Percentiles rank a stretch among this genome's conserved stretches.
These are phyloP conservation scores for Crossaster papposus DNA, from an alignment of 53 echinoderm and acorn worm species.

Conservation along the genomic window DNA sequence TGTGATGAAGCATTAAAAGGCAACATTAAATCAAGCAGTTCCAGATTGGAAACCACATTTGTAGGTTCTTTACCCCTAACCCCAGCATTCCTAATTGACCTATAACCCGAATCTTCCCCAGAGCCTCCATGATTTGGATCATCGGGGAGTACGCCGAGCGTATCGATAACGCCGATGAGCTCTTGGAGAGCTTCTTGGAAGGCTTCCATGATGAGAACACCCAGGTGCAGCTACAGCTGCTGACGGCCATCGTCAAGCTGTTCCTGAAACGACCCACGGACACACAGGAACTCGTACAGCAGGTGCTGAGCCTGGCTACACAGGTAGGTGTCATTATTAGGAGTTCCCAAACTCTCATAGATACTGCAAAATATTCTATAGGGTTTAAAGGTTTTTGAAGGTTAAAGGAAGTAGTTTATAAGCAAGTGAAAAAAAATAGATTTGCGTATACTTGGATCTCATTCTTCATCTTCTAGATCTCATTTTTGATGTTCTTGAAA, in stretches of 20 bases:
- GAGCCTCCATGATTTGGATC: conserved; percentile 99
- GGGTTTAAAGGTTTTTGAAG: not conserved
- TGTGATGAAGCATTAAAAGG: too few species aligned
- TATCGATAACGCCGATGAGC: conserved; percentile 96
- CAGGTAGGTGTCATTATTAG: conserved; percentile 63
- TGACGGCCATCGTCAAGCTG: conserved; percentile 95
- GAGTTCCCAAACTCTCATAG: not conserved
- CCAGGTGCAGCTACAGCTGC: conserved; percentile 95
- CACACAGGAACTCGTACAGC: conserved; percentile 95
- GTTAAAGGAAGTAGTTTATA: too few species aligned
- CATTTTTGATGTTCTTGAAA: too few species aligned
- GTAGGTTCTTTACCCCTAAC: too few species aligned
- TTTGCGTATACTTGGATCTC: too few species aligned
- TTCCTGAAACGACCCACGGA: conserved; percentile 94
- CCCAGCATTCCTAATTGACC: not conserved
- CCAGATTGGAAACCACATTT: too few species aligned
- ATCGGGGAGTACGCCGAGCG: conserved; percentile 97
- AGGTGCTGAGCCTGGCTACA: conserved; percentile 88
- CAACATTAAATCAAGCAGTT: too few species aligned
- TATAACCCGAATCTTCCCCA: conserved; percentile 4
- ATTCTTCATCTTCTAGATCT: too few species aligned
- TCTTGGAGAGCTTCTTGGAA: conserved; percentile 96
- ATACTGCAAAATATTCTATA: not conserved
- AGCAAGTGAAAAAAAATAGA: too few species aligned
- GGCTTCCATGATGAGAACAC: conserved; percentile 99